Evolutionary conservation across 2,113 vertebrate species (phyloP), one percentile per base, ranked within the genome.

Genomic region (Motacilla tschutschensis): DNA sequence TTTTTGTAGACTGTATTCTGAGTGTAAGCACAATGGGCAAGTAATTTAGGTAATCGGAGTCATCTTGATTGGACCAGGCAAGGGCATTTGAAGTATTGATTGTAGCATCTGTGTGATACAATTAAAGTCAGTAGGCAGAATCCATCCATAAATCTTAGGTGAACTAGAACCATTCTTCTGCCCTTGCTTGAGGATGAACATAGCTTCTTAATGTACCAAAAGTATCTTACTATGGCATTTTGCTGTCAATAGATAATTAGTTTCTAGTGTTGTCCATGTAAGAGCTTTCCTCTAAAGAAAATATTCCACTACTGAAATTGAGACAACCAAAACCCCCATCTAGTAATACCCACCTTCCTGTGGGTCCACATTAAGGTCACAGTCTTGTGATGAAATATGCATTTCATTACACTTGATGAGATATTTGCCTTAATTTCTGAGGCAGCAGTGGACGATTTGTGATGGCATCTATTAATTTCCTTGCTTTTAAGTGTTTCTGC

Each of bases 71-170:
- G 87, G 76, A 83, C 35, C 41, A 67, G 72, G 57, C 64, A 92
- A 94, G 76, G 89, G 48, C 85, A 93, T 89, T 94, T 88, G 79
- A 85, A 38, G 41, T 90, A 93, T 92, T 89, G 91, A 92, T 91
- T 93, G 57, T 41, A 63, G 53, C 53, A 59, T 83, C 87, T 79
- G 10, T 79, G 53, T 57, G 46, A 94, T 79, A 74, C 87, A 95
- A 87, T 94, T 93, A 89, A 92, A 92, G 33, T 76, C 60, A 83
- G 64, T 53, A 74, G 44, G 60, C 60, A 94, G 82, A 85, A 83
- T 89, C 57, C 36, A 20, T 26, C 57, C 79, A 78, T 94, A 94
- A 93, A 93, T 94, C 79, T 70, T 77, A 79, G 47, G 57, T 85
- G 71, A 93, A 86, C 78, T 81, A 67, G 81, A 71, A 80, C 72